Evolutionary conservation across 1,140 invertebrate genomes (phyloP).

Genomic region (Pseudomyrmex pallidus): DNA sequence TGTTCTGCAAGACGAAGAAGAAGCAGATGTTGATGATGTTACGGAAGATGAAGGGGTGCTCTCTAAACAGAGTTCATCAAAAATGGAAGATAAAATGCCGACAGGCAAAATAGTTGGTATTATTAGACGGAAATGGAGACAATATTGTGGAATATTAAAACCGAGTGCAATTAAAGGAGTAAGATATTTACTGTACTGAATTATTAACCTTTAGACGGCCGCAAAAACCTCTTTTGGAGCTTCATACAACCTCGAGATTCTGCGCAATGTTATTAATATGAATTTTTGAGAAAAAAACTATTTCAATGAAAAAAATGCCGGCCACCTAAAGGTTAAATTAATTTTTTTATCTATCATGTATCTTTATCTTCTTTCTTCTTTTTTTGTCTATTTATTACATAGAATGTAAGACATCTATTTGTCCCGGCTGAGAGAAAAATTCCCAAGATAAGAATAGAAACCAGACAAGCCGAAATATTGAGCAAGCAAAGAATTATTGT

Average conservation of each 20-base stretch:
- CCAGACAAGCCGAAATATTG: slow-evolving; percentile 93
- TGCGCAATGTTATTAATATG: too few species aligned
- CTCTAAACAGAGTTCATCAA: slow-evolving; percentile 76
- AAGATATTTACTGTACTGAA: slow-evolving; percentile 63
- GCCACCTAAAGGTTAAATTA: neutral
- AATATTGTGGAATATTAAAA: slow-evolving; percentile 97
- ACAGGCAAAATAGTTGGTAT: slow-evolving; percentile 97
- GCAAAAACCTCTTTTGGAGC: too few species aligned
- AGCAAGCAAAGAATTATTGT: slow-evolving; percentile 95
- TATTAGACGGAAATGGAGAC: slow-evolving; percentile 97
- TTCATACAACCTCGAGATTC: too few species aligned
- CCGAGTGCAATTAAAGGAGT: slow-evolving; percentile 91
- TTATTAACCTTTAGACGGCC: neutral
- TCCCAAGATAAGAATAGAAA: slow-evolving; percentile 96
- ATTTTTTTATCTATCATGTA: neutral
- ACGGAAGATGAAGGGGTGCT: slow-evolving; percentile 87
- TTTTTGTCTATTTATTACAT: neutral
- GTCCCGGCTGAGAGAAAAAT: slow-evolving; percentile 95
- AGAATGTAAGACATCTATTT: slow-evolving; percentile 93
- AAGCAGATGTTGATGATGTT: slow-evolving; percentile 80
- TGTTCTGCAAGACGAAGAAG: slow-evolving; percentile 92
- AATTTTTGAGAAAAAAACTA: too few species aligned
- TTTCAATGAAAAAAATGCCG: too few species aligned
- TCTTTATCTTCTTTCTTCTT: slow-evolving; percentile 1
- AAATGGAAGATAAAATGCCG: slow-evolving; percentile 87